A percentile compares a stretch with the other conserved stretches of the same genome.
These are phyloP conservation scores for Lasioglossum baleicum DNA, from an alignment of 1,140 invertebrate genomes.

Conservation along the genomic window DNA sequence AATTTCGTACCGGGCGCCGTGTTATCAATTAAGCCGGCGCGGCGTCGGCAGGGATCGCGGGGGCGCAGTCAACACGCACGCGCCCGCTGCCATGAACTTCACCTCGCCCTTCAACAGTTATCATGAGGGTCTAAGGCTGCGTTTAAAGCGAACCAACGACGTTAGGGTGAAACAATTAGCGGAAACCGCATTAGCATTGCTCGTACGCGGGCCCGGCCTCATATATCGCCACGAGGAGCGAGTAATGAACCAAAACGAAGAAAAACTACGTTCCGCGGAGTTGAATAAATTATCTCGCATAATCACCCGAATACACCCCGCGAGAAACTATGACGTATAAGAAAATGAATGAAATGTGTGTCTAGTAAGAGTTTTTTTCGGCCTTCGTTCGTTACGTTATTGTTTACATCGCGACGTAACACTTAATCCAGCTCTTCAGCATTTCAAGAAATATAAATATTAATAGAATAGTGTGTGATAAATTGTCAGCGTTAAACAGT, in stretches of 20 bases:
- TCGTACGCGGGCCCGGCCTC: conserved; percentile 2
- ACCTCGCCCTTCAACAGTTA: conserved; percentile 48
- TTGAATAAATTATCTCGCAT: background rate
- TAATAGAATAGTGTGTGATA: too few species aligned
- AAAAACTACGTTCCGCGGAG: background rate
- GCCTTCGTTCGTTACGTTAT: too few species aligned
- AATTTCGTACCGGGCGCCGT: background rate
- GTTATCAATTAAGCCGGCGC: conserved; percentile 41
- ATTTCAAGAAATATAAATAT: too few species aligned
- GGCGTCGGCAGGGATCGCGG: too few species aligned
- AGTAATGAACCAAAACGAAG: background rate
- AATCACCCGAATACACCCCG: background rate
- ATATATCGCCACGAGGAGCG: background rate
- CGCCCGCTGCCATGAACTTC: conserved; percentile 1
- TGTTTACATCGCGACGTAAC: too few species aligned
- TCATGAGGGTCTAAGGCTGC: conserved; percentile 35
- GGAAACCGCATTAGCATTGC: conserved; percentile 42
- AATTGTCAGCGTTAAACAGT: too few species aligned
- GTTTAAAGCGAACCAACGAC: conserved; percentile 44
- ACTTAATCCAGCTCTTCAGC: too few species aligned
- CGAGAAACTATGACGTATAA: too few species aligned
- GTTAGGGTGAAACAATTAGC: conserved; percentile 49
- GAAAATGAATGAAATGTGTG: too few species aligned
- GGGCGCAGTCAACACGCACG: conserved; percentile 21
- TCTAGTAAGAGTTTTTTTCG: too few species aligned